Evolutionary conservation across 1,140 invertebrate species (phyloP).

Genomic region (Oryzaephilus surinamensis): DNA sequence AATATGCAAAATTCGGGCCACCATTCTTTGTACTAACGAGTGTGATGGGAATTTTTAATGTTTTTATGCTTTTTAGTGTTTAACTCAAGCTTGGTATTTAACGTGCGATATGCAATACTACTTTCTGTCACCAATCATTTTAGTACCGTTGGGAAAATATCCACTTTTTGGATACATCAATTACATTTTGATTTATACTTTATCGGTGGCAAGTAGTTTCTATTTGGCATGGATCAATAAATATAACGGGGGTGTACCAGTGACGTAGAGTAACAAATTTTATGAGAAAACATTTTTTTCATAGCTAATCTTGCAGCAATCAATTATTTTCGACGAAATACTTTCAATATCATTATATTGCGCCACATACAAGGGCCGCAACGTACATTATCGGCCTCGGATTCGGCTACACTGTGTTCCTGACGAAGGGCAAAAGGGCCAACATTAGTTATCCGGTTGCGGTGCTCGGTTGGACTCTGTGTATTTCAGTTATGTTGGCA

Average conservation of each 20-base stretch:
- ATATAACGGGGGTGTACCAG: conserved; percentile 22
- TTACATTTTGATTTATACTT: conserved; percentile 12
- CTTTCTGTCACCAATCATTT: conserved; percentile 44
- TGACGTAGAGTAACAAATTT: too few relatives aligned
- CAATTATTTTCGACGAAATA: conserved; percentile 9
- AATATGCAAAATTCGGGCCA: too few relatives aligned
- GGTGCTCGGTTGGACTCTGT: conserved; percentile 8
- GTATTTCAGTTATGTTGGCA: conserved; percentile 4
- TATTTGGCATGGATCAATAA: conserved; percentile 25
- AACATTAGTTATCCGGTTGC: conserved; percentile 8
- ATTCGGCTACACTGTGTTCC: conserved; percentile 6
- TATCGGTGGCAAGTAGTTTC: conserved; percentile 20
- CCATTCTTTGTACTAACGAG: too few relatives aligned
- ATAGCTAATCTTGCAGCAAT: conserved; percentile 7
- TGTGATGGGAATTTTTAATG: too few relatives aligned
- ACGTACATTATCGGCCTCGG: conserved; percentile 13
- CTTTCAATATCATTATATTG: conserved; percentile 13
- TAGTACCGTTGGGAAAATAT: conserved; percentile 37
- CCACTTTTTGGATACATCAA: conserved; percentile 16
- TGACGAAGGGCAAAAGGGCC: conserved; percentile 10
- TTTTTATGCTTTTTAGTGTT: conserved; percentile 41
- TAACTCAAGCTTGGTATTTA: conserved; percentile 55
- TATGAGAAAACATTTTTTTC: neutral
- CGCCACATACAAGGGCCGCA: conserved; percentile 11
- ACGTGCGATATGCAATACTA: conserved; percentile 55